phyloP scores from a whole-genome alignment of 2,888 invertebrate genomes.

The Oxycera nigricornis region DNA sequence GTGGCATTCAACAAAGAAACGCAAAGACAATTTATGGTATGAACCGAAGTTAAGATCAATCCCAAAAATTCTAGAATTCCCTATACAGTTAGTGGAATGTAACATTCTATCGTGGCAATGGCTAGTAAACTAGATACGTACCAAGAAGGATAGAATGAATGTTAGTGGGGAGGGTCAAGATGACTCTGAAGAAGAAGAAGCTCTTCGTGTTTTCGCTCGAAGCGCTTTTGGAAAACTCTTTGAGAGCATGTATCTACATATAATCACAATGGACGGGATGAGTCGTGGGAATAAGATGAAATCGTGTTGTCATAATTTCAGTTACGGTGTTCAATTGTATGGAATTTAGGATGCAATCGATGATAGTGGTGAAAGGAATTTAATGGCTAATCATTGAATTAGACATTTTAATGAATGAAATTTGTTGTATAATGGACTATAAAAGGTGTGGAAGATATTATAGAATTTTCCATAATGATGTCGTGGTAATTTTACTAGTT shows the following conservation, averaged over 20 bases:
- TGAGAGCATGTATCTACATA: neutral
- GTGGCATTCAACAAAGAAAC: too few relatives aligned
- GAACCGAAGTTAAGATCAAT: slow-evolving; percentile 17
- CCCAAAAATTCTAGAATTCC: slow-evolving; percentile 16
- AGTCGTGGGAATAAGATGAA: slow-evolving; percentile 46
- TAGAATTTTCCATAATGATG: too few relatives aligned
- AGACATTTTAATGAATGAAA: slow-evolving; percentile 39
- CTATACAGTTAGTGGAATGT: neutral
- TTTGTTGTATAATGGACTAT: slow-evolving; percentile 23
- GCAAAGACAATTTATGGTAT: neutral
- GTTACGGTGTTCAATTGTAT: slow-evolving; percentile 41
- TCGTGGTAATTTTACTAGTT: too few relatives aligned
- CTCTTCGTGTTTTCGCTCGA: slow-evolving; percentile 11
- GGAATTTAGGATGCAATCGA: slow-evolving; percentile 41
- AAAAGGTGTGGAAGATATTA: slow-evolving; percentile 14
- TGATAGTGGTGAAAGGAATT: slow-evolving; percentile 41
- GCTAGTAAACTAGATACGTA: neutral
- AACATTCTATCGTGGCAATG: neutral
- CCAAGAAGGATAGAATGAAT: neutral
- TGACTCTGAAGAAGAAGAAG: slow-evolving; percentile 13
- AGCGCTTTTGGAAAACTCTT: slow-evolving; percentile 28
- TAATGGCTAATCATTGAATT: slow-evolving; percentile 36
- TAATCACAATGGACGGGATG: slow-evolving; percentile 28
- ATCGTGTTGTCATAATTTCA: slow-evolving; percentile 46
- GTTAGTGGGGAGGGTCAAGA: neutral